Conservation (phyloP, 2,113 vertebrate genomes). For the Eurystomus gularis region DNA sequence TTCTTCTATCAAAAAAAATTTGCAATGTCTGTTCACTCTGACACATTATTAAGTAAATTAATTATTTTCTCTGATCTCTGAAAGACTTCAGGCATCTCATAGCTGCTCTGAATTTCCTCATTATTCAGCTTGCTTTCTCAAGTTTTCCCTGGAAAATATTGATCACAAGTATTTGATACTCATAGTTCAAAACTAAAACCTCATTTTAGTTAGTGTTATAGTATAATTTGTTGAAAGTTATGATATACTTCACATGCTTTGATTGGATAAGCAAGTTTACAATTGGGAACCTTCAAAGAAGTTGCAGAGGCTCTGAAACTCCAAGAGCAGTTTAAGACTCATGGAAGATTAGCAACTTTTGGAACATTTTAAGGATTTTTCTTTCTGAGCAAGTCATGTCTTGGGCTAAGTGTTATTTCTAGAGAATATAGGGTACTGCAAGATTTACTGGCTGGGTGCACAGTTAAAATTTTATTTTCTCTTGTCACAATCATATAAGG, state of each 20-base stretch:
- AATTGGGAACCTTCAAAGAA: background rate
- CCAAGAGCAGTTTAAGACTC: background rate
- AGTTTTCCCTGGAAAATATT: background rate
- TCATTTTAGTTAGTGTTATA: background rate
- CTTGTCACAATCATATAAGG: background rate
- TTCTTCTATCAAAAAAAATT: background rate
- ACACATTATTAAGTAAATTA: background rate
- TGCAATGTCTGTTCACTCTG: background rate
- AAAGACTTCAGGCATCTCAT: background rate
- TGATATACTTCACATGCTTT: background rate
- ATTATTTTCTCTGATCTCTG: background rate
- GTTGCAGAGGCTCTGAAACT: background rate
- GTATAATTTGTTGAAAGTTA: background rate
- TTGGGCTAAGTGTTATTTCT: conserved; percentile 20
- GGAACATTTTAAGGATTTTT: background rate
- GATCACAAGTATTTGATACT: background rate
- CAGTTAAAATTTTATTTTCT: conserved; percentile 40
- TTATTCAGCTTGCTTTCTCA: background rate
- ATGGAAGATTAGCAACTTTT: background rate
- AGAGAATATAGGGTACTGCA: background rate
- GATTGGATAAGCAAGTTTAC: background rate
- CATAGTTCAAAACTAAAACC: background rate
- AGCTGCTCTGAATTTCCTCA: background rate
- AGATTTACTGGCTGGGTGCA: conserved; percentile 22
- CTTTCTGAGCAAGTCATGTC: background rate